Evolutionary conservation across 2,113 vertebrate species (phyloP), one percentile per base, ranked within the genome.

Genomic region (Cottus gobio): DNA sequence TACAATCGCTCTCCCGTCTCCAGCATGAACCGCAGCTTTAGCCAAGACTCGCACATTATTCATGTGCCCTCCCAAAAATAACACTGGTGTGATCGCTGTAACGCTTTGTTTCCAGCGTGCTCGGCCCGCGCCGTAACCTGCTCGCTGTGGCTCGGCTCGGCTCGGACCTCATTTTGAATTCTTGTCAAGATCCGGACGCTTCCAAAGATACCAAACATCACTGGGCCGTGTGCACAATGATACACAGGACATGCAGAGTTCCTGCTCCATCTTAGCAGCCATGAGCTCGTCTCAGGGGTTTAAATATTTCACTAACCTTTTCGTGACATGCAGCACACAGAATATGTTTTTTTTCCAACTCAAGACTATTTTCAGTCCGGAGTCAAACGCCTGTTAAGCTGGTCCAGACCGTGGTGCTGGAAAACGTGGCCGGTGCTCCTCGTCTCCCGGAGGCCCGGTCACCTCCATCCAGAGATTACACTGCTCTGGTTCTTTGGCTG

Each of bases 91-190:
- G 71, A 79, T 82, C 65, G 74, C 80, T 80, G 52, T 46, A 61
- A 69, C 31, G 22, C 64, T 82, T 60, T 42, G 48, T 75, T 81
- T 75, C 74, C 65, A 82, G 77, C 16, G 1, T 58, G 80, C 57
- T 44, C 12, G 18, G 39, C 39, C 70, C 11, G 50, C 3, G 57
- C 74, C 57, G 80, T 73, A 57, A 8, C 79, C 69, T 75, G 75
- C 11, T 28, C 77, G 58, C n/a, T 22, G 50, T 3, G 56, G 56
- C 56, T 26, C 44, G 70, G 71, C 70, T 84, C 80, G 58, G 74
- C 74, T 89, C 73, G 61, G 73, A 83, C 71, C 82, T 83, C 74
- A 84, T 79, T 87, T 66, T 58, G 18, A 75, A 86, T 89, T 87
- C 84, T 20, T 48, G 68, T 75, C 70, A 20, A 82, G 77, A 70